phyloP scores from a whole-genome alignment of 2,113 vertebrate genomes.

The Phodopus roborovskii region DNA sequence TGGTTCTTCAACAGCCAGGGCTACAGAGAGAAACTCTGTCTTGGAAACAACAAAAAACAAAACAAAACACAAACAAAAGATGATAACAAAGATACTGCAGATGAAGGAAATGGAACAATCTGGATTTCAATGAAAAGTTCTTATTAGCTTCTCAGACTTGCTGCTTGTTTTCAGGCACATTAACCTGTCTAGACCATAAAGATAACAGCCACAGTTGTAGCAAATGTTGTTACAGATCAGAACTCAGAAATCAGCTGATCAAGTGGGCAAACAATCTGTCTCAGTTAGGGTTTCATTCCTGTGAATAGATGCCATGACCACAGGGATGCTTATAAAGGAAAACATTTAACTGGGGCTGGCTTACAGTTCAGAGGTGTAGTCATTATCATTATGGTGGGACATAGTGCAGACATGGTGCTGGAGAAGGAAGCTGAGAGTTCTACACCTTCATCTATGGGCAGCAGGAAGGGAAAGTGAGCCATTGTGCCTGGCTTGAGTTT shows the following conservation, averaged over 20 bases:
- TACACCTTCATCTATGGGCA: background rate
- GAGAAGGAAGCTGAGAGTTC: background rate
- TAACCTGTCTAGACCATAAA: conserved; percentile 91
- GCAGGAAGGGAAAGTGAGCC: background rate
- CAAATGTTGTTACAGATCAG: background rate
- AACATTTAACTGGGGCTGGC: background rate
- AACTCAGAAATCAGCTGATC: conserved; percentile 35
- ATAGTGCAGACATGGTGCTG: background rate
- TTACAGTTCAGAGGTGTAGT: background rate
- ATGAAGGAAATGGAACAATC: conserved; percentile 94
- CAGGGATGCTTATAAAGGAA: background rate
- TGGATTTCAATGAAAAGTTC: conserved; percentile 95
- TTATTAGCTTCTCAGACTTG: conserved; percentile 95
- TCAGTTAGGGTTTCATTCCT: background rate
- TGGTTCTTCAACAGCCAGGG: background rate
- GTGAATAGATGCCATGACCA: background rate
- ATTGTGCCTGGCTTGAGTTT: background rate
- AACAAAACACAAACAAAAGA: background rate
- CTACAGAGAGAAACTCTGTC: background rate
- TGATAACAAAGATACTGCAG: conserved; percentile 95
- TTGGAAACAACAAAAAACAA: background rate
- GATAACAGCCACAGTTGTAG: background rate
- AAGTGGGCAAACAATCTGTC: background rate
- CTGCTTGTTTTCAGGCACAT: conserved; percentile 86
- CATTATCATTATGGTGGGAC: background rate